Percentiles rank a stretch among this genome's conserved stretches.
phyloP scores from a whole-genome alignment of 1,140 invertebrate genomes.

The Zaprionus vittiger region DNA sequence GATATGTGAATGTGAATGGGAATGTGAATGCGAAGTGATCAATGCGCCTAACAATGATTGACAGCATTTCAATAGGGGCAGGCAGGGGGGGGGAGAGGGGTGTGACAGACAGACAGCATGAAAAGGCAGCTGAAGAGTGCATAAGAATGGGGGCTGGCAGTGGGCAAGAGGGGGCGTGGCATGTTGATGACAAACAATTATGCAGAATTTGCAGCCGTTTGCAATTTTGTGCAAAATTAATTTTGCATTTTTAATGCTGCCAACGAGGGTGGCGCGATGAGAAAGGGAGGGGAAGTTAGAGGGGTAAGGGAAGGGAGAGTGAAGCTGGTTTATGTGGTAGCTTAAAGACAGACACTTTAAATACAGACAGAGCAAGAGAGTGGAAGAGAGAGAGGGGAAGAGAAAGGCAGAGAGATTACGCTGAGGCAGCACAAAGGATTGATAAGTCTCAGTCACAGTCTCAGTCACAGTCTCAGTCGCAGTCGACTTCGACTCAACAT shows the following conservation, averaged over 20 bases:
- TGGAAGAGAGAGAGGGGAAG: background rate
- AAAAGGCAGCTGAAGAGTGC: conserved; percentile 8
- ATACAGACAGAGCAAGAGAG: conserved; percentile 1
- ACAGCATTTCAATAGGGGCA: conserved; percentile 57
- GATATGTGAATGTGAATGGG: conserved; percentile 3
- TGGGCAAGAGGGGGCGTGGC: background rate
- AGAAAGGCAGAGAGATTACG: conserved; percentile 29
- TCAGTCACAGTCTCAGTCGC: conserved; percentile 56
- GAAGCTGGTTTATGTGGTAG: conserved; percentile 2
- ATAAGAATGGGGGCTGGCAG: background rate
- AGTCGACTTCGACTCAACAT: conserved; percentile 31
- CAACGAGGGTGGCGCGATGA: conserved; percentile 9
- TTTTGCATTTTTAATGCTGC: conserved; percentile 83
- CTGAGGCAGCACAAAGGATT: conserved; percentile 63
- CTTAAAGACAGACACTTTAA: conserved; percentile 42
- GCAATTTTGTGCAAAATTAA: conserved; percentile 80
- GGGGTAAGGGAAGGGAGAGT: background rate
- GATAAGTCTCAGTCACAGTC: conserved; percentile 52
- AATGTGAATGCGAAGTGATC: conserved; percentile 57
- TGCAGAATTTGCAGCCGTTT: conserved; percentile 75
- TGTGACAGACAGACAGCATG: conserved; percentile 12
- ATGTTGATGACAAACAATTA: conserved; percentile 80
- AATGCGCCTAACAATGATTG: conserved; percentile 81
- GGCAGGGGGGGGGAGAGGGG: background rate
- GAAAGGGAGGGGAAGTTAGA: background rate